These are phyloP conservation scores for Nephila pilipes DNA, from an alignment of 1,140 invertebrate genomes.

Conservation along the genomic window DNA sequence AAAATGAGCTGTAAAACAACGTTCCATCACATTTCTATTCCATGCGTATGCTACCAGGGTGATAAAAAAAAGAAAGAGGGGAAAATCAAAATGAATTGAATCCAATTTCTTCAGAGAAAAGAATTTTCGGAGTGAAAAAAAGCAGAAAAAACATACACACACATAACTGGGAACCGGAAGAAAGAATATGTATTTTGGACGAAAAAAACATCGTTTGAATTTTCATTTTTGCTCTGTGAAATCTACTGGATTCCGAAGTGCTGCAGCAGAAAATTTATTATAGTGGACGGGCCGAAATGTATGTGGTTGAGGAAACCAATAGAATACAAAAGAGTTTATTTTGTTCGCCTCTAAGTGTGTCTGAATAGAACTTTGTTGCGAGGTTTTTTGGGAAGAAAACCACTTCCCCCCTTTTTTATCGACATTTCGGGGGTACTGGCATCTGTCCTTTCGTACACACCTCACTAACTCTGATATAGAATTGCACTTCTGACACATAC, in stretches of 20 bases:
- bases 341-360: conserved; percentile 7
- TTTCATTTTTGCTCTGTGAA: conserved; percentile 72
- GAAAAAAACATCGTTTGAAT: conserved; percentile 74
- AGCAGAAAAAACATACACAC: background rate
- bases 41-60: conserved; percentile 37
- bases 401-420: background rate
- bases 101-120: conserved; percentile 71
- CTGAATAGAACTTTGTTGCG: conserved; percentile 39
- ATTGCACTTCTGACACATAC: no score
- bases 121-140: conserved; percentile 54
- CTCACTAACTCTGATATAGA: no score
- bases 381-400: background rate
- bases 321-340: conserved; percentile 70
- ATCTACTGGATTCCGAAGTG: conserved; percentile 69
- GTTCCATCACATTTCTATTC: conserved; percentile 73
- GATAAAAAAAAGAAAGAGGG: conserved; percentile 29
- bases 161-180: conserved; percentile 56
- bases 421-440: background rate
- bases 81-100: conserved; percentile 73
- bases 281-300: conserved; percentile 31
- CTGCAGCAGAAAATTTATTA: conserved; percentile 68
- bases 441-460: background rate
- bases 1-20: conserved; percentile 70
- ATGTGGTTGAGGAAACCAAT: conserved; percentile 55
- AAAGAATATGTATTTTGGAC: conserved; percentile 74